Evolutionary conservation across 2,113 vertebrate species (phyloP).

Genomic region (Gorsachius goisagi): DNA sequence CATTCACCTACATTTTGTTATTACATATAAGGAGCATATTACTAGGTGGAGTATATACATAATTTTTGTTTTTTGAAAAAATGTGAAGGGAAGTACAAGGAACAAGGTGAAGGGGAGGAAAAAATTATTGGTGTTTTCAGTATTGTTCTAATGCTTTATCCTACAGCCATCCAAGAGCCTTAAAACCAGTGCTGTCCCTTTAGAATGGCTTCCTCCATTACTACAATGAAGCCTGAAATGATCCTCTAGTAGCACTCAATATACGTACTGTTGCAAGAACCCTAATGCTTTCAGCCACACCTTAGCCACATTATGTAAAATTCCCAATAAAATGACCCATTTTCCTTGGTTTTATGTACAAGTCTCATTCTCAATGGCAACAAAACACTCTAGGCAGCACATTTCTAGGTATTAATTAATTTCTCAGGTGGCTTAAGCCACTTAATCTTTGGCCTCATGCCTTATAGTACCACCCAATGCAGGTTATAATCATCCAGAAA

Average conservation of each 20-base stretch:
- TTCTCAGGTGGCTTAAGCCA: conserved; percentile 67
- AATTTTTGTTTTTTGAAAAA: background rate
- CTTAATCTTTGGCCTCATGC: conserved; percentile 63
- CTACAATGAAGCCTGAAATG: background rate
- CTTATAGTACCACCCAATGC: conserved; percentile 31
- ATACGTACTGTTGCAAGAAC: background rate
- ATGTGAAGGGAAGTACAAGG: background rate
- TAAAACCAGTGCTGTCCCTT: background rate
- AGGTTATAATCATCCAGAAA: conserved; percentile 59
- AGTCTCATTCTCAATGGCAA: background rate
- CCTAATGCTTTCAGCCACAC: background rate
- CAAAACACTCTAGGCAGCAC: conserved; percentile 25
- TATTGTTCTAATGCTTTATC: background rate
- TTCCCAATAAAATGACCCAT: background rate
- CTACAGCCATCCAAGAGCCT: background rate
- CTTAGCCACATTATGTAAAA: background rate
- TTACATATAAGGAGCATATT: background rate
- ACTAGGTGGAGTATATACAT: background rate
- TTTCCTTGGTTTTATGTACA: background rate
- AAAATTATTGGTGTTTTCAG: background rate
- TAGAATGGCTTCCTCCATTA: background rate
- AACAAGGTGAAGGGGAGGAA: background rate
- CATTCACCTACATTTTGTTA: background rate
- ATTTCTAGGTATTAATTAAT: conserved; percentile 52
- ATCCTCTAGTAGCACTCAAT: background rate